Base-by-base conservation (phyloP, 2,888 invertebrate species). In the Acleris emargana region DNA sequence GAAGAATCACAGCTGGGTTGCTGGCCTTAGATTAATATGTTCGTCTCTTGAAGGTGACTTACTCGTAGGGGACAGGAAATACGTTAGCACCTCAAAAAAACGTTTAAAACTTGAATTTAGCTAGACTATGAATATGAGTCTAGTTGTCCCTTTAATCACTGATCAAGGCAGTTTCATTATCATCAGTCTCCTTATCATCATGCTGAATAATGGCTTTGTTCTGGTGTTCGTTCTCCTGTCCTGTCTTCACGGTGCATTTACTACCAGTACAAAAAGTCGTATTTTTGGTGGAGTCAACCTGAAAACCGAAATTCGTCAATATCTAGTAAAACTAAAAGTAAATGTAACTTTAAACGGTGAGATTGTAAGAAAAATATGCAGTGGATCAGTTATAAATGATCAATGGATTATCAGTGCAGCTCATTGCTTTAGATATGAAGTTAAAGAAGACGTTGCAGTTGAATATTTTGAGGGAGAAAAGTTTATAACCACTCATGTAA, bases 361-460 rank as follows among this genome's bases (percentile, higher is more conserved):
- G 22, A 22, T 25, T n/a, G 22, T 22, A 4, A 61, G 5, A 3
- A 61, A 61, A 47, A n/a, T 28, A 4, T 66, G 66, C 47, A 66
- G 55, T 47, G 66, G 66, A 18, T 57, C 51, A 1, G 55, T 52
- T 7, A 22, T 66, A 7, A 28, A 57, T 47, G 22, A 18, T 1
- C 25, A 61, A 47, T 66, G 66, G 66, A 47, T 66, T n/a, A 25
- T 66, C 22, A 66, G 60, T 61, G 66, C 60, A 16, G 66, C 66
- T 2, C 66, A 66, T 61, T 66, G 66, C 7, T 66, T 66, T 47
- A 60, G 51, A 61, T 38, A 45, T 57, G 18, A 42, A 18, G 18
- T 22, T 18, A 38, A 18, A 5, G 22, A 50, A 50, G 51, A 43
- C 4, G 17, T 66, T 1, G 45, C 6, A 9, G 57, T 61, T 20